Conservation (phyloP, 2,113 vertebrate genomes). For the Phrynosoma platyrhinos region DNA sequence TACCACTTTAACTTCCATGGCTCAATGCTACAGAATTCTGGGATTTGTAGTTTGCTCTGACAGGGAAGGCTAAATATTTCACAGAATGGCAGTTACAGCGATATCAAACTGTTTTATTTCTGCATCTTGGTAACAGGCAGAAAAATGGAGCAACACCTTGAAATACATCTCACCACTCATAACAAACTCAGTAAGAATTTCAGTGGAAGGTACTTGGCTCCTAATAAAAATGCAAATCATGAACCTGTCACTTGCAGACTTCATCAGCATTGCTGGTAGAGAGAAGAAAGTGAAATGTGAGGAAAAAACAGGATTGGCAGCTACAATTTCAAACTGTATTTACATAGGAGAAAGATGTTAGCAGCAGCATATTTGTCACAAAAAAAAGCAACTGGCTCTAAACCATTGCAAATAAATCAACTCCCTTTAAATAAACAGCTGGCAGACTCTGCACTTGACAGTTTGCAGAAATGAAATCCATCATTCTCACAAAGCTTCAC, state of each 20-base stretch:
- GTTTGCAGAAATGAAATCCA: conserved; percentile 17
- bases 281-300: neutral
- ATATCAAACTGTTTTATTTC: too few relatives aligned
- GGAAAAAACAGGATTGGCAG: neutral
- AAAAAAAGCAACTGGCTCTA: neutral
- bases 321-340: neutral
- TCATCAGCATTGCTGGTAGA: neutral
- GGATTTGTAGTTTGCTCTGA: too few relatives aligned
- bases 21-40: too few relatives aligned
- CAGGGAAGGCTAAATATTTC: too few relatives aligned
- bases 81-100: too few relatives aligned
- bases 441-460: neutral
- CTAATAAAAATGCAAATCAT: neutral
- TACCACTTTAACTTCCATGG: too few relatives aligned
- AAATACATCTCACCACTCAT: neutral
- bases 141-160: neutral
- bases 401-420: conserved; percentile 11
- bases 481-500: neutral
- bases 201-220: neutral
- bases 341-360: neutral
- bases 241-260: neutral
- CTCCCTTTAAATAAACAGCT: neutral
- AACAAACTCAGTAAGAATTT: neutral
- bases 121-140: too few relatives aligned
- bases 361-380: conserved; percentile 1